A percentile compares a stretch with the other conserved stretches of the same genome.
Conservation (phyloP, 2,888 invertebrate genomes). For the Gastrophysa polygoni region DNA sequence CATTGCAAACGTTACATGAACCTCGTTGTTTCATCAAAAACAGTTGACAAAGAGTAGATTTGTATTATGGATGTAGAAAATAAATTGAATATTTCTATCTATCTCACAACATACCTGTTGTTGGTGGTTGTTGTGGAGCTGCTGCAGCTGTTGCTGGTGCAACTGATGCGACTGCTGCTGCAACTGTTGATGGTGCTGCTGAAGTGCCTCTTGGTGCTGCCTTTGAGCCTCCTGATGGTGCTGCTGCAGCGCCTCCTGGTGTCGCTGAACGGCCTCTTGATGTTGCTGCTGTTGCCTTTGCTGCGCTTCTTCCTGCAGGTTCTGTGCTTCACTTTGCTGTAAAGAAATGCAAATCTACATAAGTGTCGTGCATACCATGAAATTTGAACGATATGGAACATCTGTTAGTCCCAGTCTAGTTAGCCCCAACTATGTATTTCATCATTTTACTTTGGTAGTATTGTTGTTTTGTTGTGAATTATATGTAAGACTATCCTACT, state of each 20-base stretch:
- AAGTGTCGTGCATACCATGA: too few species aligned
- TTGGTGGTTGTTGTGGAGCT: slow-evolving; percentile 38
- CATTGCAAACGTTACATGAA: too few species aligned
- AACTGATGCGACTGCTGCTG: slow-evolving; percentile 60
- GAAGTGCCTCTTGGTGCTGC: slow-evolving; percentile 51
- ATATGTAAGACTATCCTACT: too few species aligned
- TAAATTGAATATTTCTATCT: too few species aligned
- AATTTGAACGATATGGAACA: too few species aligned
- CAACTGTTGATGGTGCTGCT: slow-evolving; percentile 56
- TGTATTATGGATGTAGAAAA: slow-evolving; percentile 1
- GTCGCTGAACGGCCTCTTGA: slow-evolving; percentile 44
- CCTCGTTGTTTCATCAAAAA: too few species aligned
- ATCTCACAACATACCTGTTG: slow-evolving; percentile 47
- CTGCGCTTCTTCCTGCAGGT: slow-evolving; percentile 51
- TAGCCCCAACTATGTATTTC: too few species aligned
- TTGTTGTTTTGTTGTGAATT: too few species aligned
- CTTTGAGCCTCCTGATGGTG: slow-evolving; percentile 56
- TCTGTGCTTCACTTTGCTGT: slow-evolving; percentile 34
- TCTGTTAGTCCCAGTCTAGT: too few species aligned
- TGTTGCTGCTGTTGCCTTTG: slow-evolving; percentile 51
- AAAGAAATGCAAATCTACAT: too few species aligned
- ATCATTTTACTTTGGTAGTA: too few species aligned
- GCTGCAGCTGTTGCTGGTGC: slow-evolving; percentile 43
- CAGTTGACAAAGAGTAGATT: too few species aligned
- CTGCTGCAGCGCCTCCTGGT: slow-evolving; percentile 41